Percentiles rank a stretch among this genome's conserved stretches.
phyloP scores from a whole-genome alignment of 2,113 vertebrate species.

The Ictalurus furcatus region DNA sequence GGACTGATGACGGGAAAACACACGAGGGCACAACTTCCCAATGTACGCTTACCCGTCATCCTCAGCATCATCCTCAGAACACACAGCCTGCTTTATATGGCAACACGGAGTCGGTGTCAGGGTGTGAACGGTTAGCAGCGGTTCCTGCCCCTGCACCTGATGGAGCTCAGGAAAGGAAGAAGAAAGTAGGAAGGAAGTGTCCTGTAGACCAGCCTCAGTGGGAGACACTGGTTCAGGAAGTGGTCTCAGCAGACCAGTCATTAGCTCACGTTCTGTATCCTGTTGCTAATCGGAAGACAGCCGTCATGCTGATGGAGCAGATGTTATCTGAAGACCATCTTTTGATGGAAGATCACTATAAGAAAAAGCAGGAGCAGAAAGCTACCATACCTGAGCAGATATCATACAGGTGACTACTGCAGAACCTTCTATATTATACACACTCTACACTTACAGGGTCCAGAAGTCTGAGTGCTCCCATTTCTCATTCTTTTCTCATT shows the following conservation, averaged over 20 bases:
- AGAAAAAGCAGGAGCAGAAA: slow-evolving; percentile 70
- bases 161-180: slow-evolving; percentile 49
- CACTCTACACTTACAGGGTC: not conserved
- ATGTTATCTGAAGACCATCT: slow-evolving; percentile 82
- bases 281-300: slow-evolving; percentile 76
- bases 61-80: slow-evolving; percentile 35
- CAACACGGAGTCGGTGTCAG: not conserved
- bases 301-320: slow-evolving; percentile 86
- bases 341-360: slow-evolving; percentile 77
- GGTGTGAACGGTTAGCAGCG: not conserved
- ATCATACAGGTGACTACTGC: slow-evolving; percentile 59
- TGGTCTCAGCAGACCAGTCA: slow-evolving; percentile 79
- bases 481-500: not conserved
- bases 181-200: not conserved
- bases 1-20: slow-evolving; percentile 49
- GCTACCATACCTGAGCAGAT: slow-evolving; percentile 18
- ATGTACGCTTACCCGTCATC: slow-evolving; percentile 29
- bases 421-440: not conserved
- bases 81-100: not conserved
- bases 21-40: slow-evolving; percentile 24
- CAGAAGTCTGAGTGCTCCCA: not conserved
- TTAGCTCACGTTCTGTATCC: slow-evolving; percentile 78
- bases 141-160: slow-evolving; percentile 42
- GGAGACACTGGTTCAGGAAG: slow-evolving; percentile 78
- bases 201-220: slow-evolving; percentile 57